Conservation (phyloP, 2,113 vertebrate genomes). For the Thryonomys swinderianus region DNA sequence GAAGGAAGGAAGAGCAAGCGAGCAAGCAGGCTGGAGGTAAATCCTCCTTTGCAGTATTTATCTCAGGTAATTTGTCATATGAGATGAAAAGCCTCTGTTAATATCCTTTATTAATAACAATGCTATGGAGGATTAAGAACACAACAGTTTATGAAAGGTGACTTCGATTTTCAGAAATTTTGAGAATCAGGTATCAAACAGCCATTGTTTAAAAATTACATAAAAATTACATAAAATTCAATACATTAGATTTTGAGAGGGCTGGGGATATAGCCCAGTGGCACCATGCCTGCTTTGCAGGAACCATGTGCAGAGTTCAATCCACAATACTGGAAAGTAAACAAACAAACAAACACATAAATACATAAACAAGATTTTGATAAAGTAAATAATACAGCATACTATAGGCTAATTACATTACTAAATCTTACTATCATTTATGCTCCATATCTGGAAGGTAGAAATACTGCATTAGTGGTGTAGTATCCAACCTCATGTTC, state of each 20-base stretch:
- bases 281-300: too few species aligned
- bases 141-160: neutral
- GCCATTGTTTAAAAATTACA: neutral
- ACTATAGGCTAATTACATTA: neutral
- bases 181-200: neutral
- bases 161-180: neutral
- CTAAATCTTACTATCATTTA: neutral
- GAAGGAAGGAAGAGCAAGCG: too few species aligned
- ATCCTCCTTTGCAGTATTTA: neutral
- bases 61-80: neutral
- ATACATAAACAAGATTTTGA: neutral
- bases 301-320: too few species aligned
- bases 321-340: too few species aligned
- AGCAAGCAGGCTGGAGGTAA: neutral
- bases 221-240: neutral
- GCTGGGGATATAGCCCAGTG: too few species aligned
- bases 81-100: neutral
- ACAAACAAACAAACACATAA: too few species aligned
- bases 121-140: neutral
- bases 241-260: neutral
- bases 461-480: accelerated
- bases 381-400: neutral
- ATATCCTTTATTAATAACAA: neutral
- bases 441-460: neutral
- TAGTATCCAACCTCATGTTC: neutral